Conservation (phyloP, 2,113 vertebrate species). For the Silurus meridionalis region DNA sequence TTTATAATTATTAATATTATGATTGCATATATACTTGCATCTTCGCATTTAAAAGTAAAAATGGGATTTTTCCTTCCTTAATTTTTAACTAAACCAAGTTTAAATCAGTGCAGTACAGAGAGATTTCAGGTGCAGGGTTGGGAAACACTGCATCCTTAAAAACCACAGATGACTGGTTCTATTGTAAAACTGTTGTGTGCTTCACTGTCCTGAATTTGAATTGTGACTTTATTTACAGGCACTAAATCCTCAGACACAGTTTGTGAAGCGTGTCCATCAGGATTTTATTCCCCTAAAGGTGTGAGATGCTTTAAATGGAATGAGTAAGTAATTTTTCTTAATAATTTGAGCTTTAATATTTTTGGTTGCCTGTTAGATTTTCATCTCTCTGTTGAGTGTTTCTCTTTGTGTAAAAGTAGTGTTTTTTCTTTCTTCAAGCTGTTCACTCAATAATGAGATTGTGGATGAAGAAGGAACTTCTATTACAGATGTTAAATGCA, state of each 20-base stretch:
- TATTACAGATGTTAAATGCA: conserved; percentile 29
- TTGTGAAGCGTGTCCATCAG: conserved; percentile 48
- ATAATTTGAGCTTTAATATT: neutral
- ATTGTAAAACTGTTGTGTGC: neutral
- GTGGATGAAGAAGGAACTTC: conserved; percentile 36
- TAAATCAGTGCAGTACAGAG: neutral
- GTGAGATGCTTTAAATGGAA: conserved; percentile 48
- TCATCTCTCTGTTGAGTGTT: too few species aligned
- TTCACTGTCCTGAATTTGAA: neutral
- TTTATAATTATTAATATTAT: neutral
- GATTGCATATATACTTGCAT: neutral
- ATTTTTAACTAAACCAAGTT: neutral
- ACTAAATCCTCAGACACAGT: conserved; percentile 33
- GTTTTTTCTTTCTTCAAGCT: conserved; percentile 27
- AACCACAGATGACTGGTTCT: neutral
- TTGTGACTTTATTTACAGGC: conserved; percentile 22
- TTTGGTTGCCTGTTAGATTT: neutral
- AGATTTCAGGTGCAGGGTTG: neutral
- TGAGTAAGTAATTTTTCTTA: conserved; percentile 34
- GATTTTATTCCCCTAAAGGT: conserved; percentile 41
- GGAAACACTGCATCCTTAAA: neutral
- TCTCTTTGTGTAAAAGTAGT: neutral
- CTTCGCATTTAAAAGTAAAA: neutral
- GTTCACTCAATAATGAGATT: neutral
- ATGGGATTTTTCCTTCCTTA: neutral